Evolutionary conservation across 1,140 invertebrate genomes (phyloP).

Genomic region (Lordiphosa stackelbergi): DNA sequence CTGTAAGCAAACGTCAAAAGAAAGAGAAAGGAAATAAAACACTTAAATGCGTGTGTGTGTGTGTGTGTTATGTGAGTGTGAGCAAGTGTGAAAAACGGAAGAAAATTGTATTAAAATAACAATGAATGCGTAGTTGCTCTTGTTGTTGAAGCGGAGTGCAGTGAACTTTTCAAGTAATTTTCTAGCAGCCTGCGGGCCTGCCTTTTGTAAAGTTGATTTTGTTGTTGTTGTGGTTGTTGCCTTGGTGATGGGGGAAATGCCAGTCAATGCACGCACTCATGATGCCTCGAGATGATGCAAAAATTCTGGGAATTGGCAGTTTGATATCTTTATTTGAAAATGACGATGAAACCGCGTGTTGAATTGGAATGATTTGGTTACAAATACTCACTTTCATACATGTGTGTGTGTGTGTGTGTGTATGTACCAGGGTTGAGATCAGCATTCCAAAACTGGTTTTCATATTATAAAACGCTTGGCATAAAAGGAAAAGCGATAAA

Average conservation of each 20-base stretch:
- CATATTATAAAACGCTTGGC: neutral
- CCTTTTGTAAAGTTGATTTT: constrained; percentile 3
- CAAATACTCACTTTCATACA: neutral
- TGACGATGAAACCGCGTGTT: constrained; percentile 2
- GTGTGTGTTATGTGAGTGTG: constrained; percentile 1
- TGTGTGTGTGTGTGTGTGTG: neutral
- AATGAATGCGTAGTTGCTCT: constrained; percentile 18
- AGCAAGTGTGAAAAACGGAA: constrained; percentile 22
- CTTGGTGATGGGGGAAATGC: constrained; percentile 13
- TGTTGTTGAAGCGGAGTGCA: constrained; percentile 34
- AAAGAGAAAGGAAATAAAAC: constrained; percentile 36
- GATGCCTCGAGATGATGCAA: too few relatives aligned
- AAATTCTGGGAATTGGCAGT: neutral
- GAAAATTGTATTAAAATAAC: constrained; percentile 31
- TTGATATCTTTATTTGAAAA: neutral
- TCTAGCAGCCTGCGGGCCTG: constrained; percentile 7
- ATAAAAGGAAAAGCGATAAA: constrained; percentile 10
- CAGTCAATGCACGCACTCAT: constrained; percentile 1
- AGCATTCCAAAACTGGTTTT: constrained; percentile 2
- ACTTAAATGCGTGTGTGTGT: constrained; percentile 2
- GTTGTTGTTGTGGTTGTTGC: constrained; percentile 27
- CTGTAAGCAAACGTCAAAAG: constrained; percentile 25
- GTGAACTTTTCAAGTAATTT: constrained; percentile 47
- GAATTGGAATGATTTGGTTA: neutral
- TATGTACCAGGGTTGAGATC: neutral